These are phyloP conservation scores for Mellivora capensis DNA, from an alignment of 2,113 vertebrate genomes.

Conservation along the genomic window DNA sequence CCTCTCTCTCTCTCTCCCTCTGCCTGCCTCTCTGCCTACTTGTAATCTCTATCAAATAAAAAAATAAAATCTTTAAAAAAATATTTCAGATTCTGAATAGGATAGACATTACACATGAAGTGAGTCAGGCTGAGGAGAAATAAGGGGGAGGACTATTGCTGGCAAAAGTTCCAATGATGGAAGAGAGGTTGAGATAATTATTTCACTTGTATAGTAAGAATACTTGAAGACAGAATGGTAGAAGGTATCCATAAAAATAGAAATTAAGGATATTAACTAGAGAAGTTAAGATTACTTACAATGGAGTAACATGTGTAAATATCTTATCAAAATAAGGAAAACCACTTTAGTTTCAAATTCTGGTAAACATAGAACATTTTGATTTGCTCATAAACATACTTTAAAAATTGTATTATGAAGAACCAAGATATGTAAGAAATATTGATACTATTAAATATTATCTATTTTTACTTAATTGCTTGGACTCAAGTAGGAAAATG, in stretches of 20 bases:
- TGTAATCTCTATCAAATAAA: too few relatives aligned
- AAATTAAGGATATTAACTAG: background rate
- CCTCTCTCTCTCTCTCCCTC: too few relatives aligned
- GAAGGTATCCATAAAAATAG: background rate
- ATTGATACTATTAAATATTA: background rate
- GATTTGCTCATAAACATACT: background rate
- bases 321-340: constrained; percentile 5
- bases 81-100: background rate
- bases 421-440: background rate
- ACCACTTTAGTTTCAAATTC: constrained; percentile 33
- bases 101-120: background rate
- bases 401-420: background rate
- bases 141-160: background rate
- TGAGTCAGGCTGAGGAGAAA: background rate
- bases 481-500: background rate
- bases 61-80: too few relatives aligned
- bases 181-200: background rate
- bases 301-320: background rate
- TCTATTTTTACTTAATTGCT: background rate
- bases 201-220: background rate
- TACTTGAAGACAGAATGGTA: background rate
- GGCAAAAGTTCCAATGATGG: background rate
- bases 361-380: background rate
- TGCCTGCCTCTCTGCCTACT: too few relatives aligned
- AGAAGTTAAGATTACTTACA: background rate